Percentiles rank a stretch among this genome's conserved stretches.
These are phyloP conservation scores for Drosophila monieri DNA, from an alignment of 2,888 invertebrate genomes.

Conservation along the genomic window DNA sequence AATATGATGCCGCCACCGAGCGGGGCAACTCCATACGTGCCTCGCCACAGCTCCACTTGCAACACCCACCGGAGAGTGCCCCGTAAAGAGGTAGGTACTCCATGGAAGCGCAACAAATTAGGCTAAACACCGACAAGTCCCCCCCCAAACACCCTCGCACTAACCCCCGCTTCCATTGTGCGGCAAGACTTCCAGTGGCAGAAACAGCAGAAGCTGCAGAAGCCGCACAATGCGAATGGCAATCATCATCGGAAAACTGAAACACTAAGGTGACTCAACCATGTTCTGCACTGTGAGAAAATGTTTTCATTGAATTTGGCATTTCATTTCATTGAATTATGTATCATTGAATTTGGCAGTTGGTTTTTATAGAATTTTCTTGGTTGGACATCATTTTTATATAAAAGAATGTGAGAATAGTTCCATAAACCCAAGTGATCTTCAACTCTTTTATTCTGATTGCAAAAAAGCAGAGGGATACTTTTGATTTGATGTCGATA, in stretches of 20 bases:
- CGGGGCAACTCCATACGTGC: slow-evolving; percentile 31
- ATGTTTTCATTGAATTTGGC: too few relatives aligned
- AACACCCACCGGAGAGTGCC: slow-evolving; percentile 5
- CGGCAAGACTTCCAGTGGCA: slow-evolving; percentile 17
- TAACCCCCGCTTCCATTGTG: background rate
- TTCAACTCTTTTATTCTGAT: too few relatives aligned
- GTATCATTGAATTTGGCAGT: too few relatives aligned
- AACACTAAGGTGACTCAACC: slow-evolving; percentile 37
- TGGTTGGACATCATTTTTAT: too few relatives aligned
- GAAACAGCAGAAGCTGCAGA: slow-evolving; percentile 4
- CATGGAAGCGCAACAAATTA: slow-evolving; percentile 45
- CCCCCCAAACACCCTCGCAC: slow-evolving; percentile 1
- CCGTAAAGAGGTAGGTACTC: slow-evolving; percentile 1
- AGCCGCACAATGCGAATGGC: slow-evolving; percentile 1
- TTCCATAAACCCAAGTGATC: too few relatives aligned
- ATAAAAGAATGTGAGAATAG: too few relatives aligned
- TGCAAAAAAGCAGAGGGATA: too few relatives aligned
- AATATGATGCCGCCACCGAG: slow-evolving; percentile 55
- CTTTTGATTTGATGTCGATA: too few relatives aligned
- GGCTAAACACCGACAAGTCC: slow-evolving; percentile 44
- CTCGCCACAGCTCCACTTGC: background rate
- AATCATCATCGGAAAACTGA: slow-evolving; percentile 15
- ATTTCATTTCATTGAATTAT: too few relatives aligned
- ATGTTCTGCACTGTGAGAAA: slow-evolving; percentile 20
- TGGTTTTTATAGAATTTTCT: too few relatives aligned